These are phyloP conservation scores for Plagodis dolabraria DNA, from an alignment of 2,888 invertebrate species.

Conservation along the genomic window DNA sequence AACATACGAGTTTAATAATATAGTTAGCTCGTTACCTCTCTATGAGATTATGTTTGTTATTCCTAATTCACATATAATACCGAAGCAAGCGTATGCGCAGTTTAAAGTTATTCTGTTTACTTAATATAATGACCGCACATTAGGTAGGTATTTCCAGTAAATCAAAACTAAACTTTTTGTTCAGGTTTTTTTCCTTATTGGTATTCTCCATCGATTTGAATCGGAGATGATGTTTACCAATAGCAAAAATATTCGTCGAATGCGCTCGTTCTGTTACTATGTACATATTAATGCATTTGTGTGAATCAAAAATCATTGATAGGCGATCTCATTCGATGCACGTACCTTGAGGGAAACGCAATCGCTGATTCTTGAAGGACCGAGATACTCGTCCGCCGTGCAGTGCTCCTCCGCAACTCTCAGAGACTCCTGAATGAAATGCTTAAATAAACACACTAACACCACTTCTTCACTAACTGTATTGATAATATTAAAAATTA, in stretches of 20 bases:
- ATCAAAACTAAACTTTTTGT: background rate
- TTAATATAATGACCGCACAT: conserved; percentile 1
- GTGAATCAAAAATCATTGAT: conserved; percentile 50
- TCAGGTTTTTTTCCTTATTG: background rate
- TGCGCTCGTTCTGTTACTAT: conserved; percentile 52
- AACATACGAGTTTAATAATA: too few relatives aligned
- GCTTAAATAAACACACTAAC: conserved; percentile 1
- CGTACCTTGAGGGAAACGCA: conserved; percentile 73
- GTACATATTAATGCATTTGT: conserved; percentile 61
- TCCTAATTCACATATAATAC: background rate
- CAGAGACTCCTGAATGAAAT: conserved; percentile 17
- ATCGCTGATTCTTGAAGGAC: conserved; percentile 40
- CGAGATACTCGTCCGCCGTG: conserved; percentile 3
- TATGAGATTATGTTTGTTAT: too few relatives aligned
- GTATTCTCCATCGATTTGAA: conserved; percentile 8
- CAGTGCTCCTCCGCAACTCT: conserved; percentile 33
- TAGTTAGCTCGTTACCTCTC: too few relatives aligned
- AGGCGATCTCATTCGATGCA: conserved; percentile 47
- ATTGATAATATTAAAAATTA: conserved; percentile 20
- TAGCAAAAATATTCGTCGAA: conserved; percentile 44
- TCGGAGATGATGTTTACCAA: conserved; percentile 18
- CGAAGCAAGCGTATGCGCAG: background rate
- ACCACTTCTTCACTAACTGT: conserved; percentile 12
- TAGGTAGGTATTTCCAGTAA: background rate
- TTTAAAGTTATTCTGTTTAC: conserved; percentile 1